Evolutionary conservation across 2,888 invertebrate genomes (phyloP).

Genomic region (Tenthredo scrophulariae): DNA sequence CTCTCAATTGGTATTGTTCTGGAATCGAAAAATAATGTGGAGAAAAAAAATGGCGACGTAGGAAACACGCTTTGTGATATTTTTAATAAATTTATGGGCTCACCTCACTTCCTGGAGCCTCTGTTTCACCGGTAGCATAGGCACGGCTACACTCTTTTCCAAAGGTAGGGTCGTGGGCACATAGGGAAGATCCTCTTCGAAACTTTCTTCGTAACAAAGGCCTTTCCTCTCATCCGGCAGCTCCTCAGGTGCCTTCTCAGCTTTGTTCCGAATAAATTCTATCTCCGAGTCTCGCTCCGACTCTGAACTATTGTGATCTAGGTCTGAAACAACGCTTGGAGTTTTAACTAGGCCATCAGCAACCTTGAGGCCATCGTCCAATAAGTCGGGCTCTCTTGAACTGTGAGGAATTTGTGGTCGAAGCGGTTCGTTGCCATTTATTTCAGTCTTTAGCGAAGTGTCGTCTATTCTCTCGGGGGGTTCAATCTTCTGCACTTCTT

Average conservation of each 20-base stretch:
- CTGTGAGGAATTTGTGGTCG: slow-evolving; percentile 76
- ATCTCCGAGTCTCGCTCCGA: slow-evolving; percentile 87
- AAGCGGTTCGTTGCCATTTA: slow-evolving; percentile 59
- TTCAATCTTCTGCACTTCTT: slow-evolving; percentile 64
- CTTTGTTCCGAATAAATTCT: slow-evolving; percentile 77
- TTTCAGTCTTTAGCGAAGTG: slow-evolving; percentile 59
- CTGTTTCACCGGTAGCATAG: slow-evolving; percentile 90
- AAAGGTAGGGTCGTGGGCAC: slow-evolving; percentile 93
- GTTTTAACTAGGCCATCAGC: slow-evolving; percentile 65
- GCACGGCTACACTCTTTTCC: slow-evolving; percentile 90
- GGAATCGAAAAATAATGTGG: slow-evolving; percentile 62
- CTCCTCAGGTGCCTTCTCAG: slow-evolving; percentile 83
- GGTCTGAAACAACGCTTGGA: slow-evolving; percentile 70
- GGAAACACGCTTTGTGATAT: neutral
- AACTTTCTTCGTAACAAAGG: slow-evolving; percentile 90
- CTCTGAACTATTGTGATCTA: slow-evolving; percentile 81
- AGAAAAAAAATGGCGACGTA: neutral
- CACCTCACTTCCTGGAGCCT: slow-evolving; percentile 78
- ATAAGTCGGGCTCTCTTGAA: slow-evolving; percentile 78
- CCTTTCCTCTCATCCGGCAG: slow-evolving; percentile 85
- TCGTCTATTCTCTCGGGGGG: slow-evolving; percentile 60
- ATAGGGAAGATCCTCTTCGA: slow-evolving; percentile 91
- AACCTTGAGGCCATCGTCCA: slow-evolving; percentile 54
- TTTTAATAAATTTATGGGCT: slow-evolving; percentile 22
- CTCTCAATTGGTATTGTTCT: slow-evolving; percentile 87